Evolutionary conservation across 2,113 vertebrate genomes (phyloP).

Genomic region (Spheniscus mendiculus): DNA sequence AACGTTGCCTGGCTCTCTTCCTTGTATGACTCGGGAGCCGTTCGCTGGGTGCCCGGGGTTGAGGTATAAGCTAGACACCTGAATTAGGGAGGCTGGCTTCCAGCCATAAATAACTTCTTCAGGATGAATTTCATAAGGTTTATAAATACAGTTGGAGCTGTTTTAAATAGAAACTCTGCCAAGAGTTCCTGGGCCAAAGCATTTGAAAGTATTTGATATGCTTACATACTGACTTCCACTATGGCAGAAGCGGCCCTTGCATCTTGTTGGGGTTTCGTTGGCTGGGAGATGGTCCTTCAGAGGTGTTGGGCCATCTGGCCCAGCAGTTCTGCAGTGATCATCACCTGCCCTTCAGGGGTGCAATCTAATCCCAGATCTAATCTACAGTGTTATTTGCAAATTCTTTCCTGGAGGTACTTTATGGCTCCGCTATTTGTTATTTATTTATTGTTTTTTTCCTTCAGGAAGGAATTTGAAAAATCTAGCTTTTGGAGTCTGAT

Average conservation of each 20-base stretch:
- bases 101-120: not conserved
- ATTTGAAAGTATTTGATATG: constrained; percentile 44
- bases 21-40: not conserved
- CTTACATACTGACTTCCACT: not conserved
- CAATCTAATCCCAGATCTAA: not conserved
- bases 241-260: not conserved
- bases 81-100: constrained; percentile 2
- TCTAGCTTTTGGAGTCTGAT: not conserved
- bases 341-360: not conserved
- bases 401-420: constrained; percentile 2
- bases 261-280: constrained; percentile 1
- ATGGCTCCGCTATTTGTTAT: not conserved
- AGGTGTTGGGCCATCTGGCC: not conserved
- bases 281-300: constrained; percentile 31
- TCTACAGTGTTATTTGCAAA: not conserved
- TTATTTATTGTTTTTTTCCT: not conserved
- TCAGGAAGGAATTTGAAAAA: constrained; percentile 6
- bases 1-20: not conserved
- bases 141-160: constrained; percentile 46
- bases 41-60: fast-evolving
- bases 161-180: not conserved
- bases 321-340: constrained; percentile 12
- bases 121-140: constrained; percentile 47
- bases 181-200: not conserved
- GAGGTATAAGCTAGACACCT: not conserved